A percentile compares a stretch with the other conserved stretches of the same genome.
phyloP scores from a whole-genome alignment of 2,797 vertebrate species.

The Anabacerthia variegaticeps region DNA sequence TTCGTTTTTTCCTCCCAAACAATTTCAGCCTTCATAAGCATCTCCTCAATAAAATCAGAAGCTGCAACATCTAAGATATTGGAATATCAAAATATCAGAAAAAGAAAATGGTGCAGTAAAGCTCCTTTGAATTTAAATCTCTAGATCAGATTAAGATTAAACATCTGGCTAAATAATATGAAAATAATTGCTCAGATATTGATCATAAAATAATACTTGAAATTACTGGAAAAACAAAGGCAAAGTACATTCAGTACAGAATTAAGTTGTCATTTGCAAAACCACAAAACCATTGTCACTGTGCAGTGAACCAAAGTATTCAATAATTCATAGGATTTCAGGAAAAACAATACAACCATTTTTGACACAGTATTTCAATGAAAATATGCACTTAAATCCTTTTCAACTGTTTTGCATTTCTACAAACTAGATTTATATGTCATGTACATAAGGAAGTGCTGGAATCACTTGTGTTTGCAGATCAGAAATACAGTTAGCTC shows the following conservation, averaged over 20 bases:
- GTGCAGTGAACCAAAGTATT: not conserved
- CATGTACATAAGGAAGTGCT: not conserved
- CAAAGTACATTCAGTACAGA: not conserved
- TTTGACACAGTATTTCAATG: not conserved
- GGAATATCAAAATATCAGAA: not conserved
- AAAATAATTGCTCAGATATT: not conserved
- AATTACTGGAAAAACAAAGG: not conserved
- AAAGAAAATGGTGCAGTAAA: not conserved
- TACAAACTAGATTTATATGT: not conserved
- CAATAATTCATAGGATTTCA: not conserved
- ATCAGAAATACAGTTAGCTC: not conserved
- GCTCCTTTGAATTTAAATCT: not conserved
- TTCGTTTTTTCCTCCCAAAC: constrained; percentile 83
- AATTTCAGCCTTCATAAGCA: constrained; percentile 87
- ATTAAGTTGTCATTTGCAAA: not conserved
- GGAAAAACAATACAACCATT: not conserved
- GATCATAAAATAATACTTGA: not conserved
- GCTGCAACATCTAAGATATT: constrained; percentile 83
- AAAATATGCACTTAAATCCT: not conserved
- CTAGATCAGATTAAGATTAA: not conserved
- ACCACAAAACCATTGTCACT: not conserved
- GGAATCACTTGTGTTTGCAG: not conserved
- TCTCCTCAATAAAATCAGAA: constrained; percentile 84
- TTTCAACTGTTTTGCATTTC: not conserved
- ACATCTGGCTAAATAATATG: not conserved